A percentile compares a stretch with the other conserved stretches of the same genome.
phyloP scores from a whole-genome alignment of 2,797 vertebrate species.

The Dermochelys coriacea region DNA sequence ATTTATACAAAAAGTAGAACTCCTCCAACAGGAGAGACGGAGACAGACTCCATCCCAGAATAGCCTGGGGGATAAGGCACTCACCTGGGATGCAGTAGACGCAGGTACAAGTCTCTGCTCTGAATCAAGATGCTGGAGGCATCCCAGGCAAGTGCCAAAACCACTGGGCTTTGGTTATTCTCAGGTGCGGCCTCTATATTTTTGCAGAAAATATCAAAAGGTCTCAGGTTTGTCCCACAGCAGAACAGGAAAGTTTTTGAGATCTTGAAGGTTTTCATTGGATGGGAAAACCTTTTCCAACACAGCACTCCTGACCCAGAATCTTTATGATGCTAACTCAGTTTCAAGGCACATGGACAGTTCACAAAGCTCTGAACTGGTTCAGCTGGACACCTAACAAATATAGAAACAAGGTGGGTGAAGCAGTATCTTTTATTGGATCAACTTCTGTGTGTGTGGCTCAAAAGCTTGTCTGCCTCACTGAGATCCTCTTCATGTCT shows the following conservation, averaged over 20 bases:
- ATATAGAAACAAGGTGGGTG: background rate
- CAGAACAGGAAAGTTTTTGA: no score
- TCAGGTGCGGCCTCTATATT: background rate
- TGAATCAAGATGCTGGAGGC: background rate
- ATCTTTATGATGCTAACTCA: background rate
- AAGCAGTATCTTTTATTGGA: background rate
- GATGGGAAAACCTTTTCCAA: background rate
- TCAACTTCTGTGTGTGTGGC: background rate
- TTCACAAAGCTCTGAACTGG: background rate
- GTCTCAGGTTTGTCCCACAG: background rate
- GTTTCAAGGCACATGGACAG: background rate
- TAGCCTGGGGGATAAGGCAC: background rate
- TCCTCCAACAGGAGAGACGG: background rate
- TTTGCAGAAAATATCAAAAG: background rate
- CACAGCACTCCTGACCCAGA: background rate
- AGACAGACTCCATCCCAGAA: background rate
- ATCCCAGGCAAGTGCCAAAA: background rate
- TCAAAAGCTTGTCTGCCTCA: background rate
- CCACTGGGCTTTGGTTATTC: background rate
- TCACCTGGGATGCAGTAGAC: background rate
- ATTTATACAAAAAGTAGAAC: no score
- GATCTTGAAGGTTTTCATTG: background rate
- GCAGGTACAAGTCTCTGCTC: background rate
- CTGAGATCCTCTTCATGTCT: background rate
- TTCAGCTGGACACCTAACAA: background rate